Evolutionary conservation across 1,140 invertebrate species (phyloP).

Genomic region (Lucilia cuprina): DNA sequence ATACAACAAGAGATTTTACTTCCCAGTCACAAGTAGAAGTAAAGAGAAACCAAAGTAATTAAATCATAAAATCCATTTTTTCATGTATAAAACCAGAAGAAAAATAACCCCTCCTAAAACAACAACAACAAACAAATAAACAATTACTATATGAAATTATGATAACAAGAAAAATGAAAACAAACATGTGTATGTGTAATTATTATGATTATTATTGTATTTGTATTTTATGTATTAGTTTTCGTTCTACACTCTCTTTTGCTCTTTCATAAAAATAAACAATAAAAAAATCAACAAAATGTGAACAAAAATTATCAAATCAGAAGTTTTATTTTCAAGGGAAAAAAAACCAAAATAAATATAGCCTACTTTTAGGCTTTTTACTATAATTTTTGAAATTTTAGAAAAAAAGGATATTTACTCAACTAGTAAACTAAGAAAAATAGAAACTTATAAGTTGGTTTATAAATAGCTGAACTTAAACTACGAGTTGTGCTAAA

Average conservation of each 20-base stretch:
- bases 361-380: too few relatives aligned
- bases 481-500: too few relatives aligned
- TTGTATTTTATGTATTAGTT: slow-evolving; percentile 61
- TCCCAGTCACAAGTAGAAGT: not conserved
- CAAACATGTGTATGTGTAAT: slow-evolving; percentile 46
- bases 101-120: slow-evolving; percentile 32
- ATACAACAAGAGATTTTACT: not conserved
- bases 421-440: too few relatives aligned
- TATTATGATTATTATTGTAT: slow-evolving; percentile 50
- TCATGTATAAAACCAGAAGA: too few relatives aligned
- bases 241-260: slow-evolving; percentile 60
- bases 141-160: slow-evolving; percentile 26
- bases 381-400: too few relatives aligned
- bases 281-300: slow-evolving; percentile 36
- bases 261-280: slow-evolving; percentile 56
- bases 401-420: too few relatives aligned
- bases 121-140: slow-evolving; percentile 27
- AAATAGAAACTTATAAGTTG: too few relatives aligned
- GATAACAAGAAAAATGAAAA: slow-evolving; percentile 36
- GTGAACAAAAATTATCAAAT: not conserved
- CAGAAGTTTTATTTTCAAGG: too few relatives aligned
- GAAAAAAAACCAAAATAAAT: too few relatives aligned
- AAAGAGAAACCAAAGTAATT: too few relatives aligned
- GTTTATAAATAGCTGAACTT: too few relatives aligned
- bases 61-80: too few relatives aligned